Evolutionary conservation across 1,140 invertebrate species (phyloP).

Genomic region (Cydia amplana): DNA sequence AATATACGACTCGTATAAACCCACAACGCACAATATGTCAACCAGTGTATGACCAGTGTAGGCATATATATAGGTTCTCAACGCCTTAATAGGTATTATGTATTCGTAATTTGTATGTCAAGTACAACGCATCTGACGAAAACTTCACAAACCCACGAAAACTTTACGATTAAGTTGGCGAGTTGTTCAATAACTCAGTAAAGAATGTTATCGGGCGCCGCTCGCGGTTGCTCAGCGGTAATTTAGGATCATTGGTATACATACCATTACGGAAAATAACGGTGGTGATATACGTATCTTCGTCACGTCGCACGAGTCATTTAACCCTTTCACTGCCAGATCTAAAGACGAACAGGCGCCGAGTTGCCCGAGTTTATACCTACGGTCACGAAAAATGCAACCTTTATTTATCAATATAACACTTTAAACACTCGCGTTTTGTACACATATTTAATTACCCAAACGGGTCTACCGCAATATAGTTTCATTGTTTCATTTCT

Average conservation of each 20-base stretch:
- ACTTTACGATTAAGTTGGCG: conserved; percentile 25
- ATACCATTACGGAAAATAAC: background rate
- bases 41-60: too few relatives aligned
- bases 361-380: background rate
- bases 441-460: too few relatives aligned
- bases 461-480: too few relatives aligned
- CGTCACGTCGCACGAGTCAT: background rate
- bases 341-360: background rate
- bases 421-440: too few relatives aligned
- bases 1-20: too few relatives aligned
- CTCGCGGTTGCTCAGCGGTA: background rate
- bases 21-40: background rate
- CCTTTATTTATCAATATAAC: background rate
- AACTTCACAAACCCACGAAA: background rate
- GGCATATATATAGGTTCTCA: background rate
- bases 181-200: conserved; percentile 14
- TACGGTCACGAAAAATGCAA: background rate
- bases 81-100: background rate
- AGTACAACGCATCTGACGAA: conserved; percentile 18
- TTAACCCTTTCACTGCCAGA: background rate
- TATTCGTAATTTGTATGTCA: background rate
- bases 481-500: too few relatives aligned
- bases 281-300: background rate
- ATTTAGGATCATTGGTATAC: background rate
- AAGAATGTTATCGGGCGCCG: conserved; percentile 1